A percentile compares a stretch with the other conserved stretches of the same genome.
Evolutionary conservation across 2,888 invertebrate genomes (phyloP).

Genomic region (Mystacides longicornis): DNA sequence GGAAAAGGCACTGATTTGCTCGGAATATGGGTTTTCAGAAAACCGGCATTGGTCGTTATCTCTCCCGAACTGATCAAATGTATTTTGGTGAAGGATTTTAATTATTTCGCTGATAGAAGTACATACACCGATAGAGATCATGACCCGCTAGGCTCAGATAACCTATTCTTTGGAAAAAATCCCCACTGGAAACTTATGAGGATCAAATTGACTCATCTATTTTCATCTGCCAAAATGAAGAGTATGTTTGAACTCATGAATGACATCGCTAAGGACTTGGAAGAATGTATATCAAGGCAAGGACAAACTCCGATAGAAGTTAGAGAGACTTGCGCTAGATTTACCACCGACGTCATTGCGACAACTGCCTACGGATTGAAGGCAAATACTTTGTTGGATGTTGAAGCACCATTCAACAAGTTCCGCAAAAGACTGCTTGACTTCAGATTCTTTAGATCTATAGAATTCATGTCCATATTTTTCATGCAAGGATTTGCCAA

Average conservation of each 20-base stretch:
- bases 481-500: constrained; percentile 24
- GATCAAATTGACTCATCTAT: constrained; percentile 29
- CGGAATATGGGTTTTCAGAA: constrained; percentile 30
- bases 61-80: constrained; percentile 31
- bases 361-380: constrained; percentile 25
- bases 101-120: constrained; percentile 30
- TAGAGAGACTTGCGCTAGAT: constrained; percentile 23
- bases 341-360: constrained; percentile 24
- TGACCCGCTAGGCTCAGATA: constrained; percentile 29
- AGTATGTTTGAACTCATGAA: constrained; percentile 29
- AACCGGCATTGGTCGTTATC: constrained; percentile 28
- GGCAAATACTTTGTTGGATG: constrained; percentile 21
- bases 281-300: constrained; percentile 19
- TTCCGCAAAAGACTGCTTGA: constrained; percentile 23
- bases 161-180: constrained; percentile 29
- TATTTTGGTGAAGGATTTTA: constrained; percentile 31
- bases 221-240: constrained; percentile 29
- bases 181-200: constrained; percentile 29
- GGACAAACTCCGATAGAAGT: constrained; percentile 18
- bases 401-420: constrained; percentile 22
- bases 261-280: constrained; percentile 26
- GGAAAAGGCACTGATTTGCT: constrained; percentile 14
- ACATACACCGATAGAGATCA: constrained; percentile 28
- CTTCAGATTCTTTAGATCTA: constrained; percentile 22
- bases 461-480: constrained; percentile 24